A percentile compares a stretch with the other conserved stretches of the same genome.
These are phyloP conservation scores for Takifugu bimaculatus DNA, from an alignment of 2,113 vertebrate genomes.

Conservation along the genomic window DNA sequence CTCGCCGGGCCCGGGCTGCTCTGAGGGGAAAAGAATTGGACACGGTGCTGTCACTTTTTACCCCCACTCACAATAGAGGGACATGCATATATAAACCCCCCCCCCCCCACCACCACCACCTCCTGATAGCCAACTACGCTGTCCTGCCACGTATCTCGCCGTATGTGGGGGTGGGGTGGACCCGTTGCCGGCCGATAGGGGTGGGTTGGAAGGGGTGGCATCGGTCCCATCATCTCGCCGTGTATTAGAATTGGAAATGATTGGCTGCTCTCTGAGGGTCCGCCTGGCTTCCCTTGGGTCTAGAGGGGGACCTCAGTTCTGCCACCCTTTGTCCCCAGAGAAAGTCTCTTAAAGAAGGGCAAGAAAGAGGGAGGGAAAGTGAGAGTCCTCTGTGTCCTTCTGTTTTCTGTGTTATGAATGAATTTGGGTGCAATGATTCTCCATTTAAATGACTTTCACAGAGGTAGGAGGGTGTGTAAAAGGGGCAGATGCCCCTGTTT, in stretches of 20 bases:
- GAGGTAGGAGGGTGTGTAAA: constrained; percentile 40
- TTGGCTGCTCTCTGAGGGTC: constrained; percentile 85
- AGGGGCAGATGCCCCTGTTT: constrained; percentile 89
- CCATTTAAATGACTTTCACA: constrained; percentile 86
- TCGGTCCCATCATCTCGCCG: constrained; percentile 86
- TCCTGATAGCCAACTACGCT: constrained; percentile 80
- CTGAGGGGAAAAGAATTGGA: constrained; percentile 97
- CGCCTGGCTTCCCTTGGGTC: constrained; percentile 84
- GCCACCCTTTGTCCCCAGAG: constrained; percentile 90
- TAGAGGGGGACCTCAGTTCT: constrained; percentile 84
- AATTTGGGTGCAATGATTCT: constrained; percentile 94
- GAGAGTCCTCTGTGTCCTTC: constrained; percentile 81
- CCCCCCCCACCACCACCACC: constrained; percentile 40
- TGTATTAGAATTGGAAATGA: constrained; percentile 99
- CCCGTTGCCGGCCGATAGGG: constrained; percentile 31
- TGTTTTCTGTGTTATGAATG: constrained; percentile 91
- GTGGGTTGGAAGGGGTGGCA: constrained; percentile 73
- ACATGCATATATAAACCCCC: constrained; percentile 88
- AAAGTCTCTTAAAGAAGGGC: constrained; percentile 62
- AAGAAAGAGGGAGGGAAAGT: constrained; percentile 58
- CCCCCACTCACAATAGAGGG: constrained; percentile 92
- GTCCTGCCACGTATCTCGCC: constrained; percentile 89
- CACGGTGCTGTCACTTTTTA: constrained; percentile 99
- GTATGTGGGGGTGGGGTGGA: constrained; percentile 58
- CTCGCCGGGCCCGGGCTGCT: constrained; percentile 91